A percentile compares a stretch with the other conserved stretches of the same genome.
Conservation (phyloP, 1,140 invertebrate genomes). For the Drosophila takahashii region DNA sequence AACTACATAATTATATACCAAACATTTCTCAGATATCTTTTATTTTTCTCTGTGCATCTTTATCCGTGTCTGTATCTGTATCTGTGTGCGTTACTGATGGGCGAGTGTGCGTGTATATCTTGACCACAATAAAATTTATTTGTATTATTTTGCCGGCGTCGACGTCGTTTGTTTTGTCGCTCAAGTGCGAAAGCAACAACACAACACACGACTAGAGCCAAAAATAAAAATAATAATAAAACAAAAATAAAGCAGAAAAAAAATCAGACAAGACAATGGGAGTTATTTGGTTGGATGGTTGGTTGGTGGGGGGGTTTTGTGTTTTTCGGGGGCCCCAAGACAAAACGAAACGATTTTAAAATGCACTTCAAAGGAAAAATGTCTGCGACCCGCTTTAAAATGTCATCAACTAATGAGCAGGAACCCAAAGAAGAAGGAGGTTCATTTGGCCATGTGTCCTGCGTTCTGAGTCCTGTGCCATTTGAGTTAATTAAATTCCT, state of each 20-base stretch:
- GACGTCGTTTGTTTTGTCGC: constrained; percentile 57
- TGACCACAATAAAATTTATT: constrained; percentile 74
- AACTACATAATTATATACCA: too few species aligned
- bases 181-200: constrained; percentile 53
- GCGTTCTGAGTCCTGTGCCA: neutral
- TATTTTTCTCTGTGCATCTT: constrained; percentile 1
- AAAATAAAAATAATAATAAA: constrained; percentile 24
- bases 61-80: constrained; percentile 13
- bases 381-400: constrained; percentile 8
- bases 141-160: constrained; percentile 56
- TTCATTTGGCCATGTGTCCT: constrained; percentile 11
- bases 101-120: constrained; percentile 50
- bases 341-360: constrained; percentile 11
- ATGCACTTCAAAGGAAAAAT: constrained; percentile 39
- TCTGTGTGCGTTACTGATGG: constrained; percentile 21
- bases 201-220: constrained; percentile 13
- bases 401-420: constrained; percentile 25
- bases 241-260: constrained; percentile 17
- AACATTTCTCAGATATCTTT: too few species aligned
- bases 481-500: constrained; percentile 27
- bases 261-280: constrained; percentile 8
- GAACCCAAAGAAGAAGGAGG: neutral
- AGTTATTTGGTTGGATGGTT: neutral
- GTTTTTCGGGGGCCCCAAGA: neutral
- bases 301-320: too few species aligned